Base-by-base conservation (phyloP, 2,888 invertebrate species). In the Chromoteleia sp. region DNA sequence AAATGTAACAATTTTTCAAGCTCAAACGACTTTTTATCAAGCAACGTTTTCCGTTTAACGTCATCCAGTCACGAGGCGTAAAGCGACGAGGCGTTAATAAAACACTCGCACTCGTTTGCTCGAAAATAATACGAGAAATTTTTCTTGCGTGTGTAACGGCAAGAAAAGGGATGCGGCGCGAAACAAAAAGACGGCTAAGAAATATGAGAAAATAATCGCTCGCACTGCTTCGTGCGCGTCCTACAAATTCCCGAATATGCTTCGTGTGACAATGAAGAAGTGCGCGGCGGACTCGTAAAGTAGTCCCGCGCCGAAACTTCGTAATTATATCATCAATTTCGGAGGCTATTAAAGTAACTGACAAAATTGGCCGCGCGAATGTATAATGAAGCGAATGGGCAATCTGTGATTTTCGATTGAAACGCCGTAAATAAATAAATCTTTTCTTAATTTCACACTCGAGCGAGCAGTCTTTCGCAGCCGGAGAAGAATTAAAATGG, bases 261-360 rank as follows among this genome's bases (percentile, higher is more conserved):
- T 76, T 50, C 68, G 59, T 52, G 76, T 68, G 76, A 76, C 76
- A 76, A 76, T 76, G 76, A 76, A 76, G 61, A 76, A 76, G 76
- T 76, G 68, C 29, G 14, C 61, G 15, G 7, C 3, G 21, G 14
- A 54, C 52, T 68, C 43, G 41, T 52, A 63, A 77, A 70, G 63
- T 30, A 77, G 68, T 63, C 36, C 36, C 58, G 61, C 50, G 59
- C 76, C 61, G 29, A 76, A 68, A 68, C 54, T 68, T 68, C 5
- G 61, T 76, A 76, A 76, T 76, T 68, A 76, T 68, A 50, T 68
- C 76, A 76, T 76, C 76, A 76, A 76, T 76, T 76, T 76, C 39
- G n/a, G 19, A 39, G 15, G 36, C 77, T 36, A 43, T 58, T 76
- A 68, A 70, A 45, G 43, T 56, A 65, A 33, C 56, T 71, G 77